Evolutionary conservation across 2,113 vertebrate species (phyloP).

Genomic region (Eulemur macaco): DNA sequence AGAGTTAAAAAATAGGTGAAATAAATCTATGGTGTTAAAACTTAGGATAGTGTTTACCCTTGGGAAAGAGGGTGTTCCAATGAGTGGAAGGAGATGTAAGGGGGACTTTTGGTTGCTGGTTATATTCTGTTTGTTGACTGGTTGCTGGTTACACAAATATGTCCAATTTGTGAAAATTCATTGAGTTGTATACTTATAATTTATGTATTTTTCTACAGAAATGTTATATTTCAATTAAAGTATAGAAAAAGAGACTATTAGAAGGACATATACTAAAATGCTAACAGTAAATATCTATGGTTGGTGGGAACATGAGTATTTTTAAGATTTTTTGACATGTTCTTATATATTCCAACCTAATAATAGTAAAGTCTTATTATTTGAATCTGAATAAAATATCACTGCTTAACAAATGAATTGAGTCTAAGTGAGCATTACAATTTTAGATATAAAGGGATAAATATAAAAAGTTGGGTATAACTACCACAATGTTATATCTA

Average conservation of each 20-base stretch:
- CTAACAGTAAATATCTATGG: neutral
- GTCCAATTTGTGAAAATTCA: neutral
- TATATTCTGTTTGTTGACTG: neutral
- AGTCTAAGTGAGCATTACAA: neutral
- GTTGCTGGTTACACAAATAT: neutral
- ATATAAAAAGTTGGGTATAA: neutral
- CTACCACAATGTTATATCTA: neutral
- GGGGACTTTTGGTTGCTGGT: neutral
- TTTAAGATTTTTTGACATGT: neutral
- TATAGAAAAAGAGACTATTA: neutral
- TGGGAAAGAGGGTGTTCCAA: neutral
- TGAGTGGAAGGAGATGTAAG: neutral
- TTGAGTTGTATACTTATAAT: neutral
- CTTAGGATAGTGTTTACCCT: neutral
- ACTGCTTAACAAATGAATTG: neutral
- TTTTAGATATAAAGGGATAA: neutral
- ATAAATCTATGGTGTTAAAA: neutral
- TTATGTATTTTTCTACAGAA: neutral
- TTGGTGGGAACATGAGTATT: neutral
- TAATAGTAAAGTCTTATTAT: neutral
- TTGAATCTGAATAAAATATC: neutral
- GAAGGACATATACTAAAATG: neutral
- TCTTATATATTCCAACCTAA: neutral
- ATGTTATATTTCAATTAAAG: neutral
- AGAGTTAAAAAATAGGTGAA: neutral